Conservation (phyloP, 2,113 vertebrate species). For the Isichthys henryi region DNA sequence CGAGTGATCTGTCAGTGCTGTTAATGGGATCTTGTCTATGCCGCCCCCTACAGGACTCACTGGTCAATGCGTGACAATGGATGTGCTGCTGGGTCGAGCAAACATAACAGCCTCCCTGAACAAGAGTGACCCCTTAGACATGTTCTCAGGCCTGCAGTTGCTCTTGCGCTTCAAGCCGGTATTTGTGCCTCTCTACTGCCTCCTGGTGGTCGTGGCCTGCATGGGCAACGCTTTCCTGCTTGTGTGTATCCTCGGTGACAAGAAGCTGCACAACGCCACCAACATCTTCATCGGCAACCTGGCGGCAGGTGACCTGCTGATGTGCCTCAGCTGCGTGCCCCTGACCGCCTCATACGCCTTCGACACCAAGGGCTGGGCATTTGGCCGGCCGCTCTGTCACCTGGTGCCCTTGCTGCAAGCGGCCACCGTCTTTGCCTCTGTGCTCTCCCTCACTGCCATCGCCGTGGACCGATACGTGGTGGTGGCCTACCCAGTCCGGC, state of each 20-base stretch:
- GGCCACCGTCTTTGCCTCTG: slow-evolving; percentile 62
- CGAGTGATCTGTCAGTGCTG: slow-evolving; percentile 28
- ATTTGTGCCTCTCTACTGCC: slow-evolving; percentile 63
- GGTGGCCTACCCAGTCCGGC: slow-evolving; percentile 59
- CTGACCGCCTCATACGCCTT: slow-evolving; percentile 67
- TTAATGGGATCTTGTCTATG: not conserved
- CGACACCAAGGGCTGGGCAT: slow-evolving; percentile 60
- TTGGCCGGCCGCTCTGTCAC: slow-evolving; percentile 62
- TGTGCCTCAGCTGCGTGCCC: slow-evolving; percentile 67
- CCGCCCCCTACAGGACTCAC: not conserved
- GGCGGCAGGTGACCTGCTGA: slow-evolving; percentile 63
- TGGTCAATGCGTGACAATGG: slow-evolving; percentile 39
- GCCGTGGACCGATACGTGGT: slow-evolving; percentile 67
- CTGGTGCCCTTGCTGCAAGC: slow-evolving; percentile 60
- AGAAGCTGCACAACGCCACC: slow-evolving; percentile 68
- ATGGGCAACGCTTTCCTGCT: slow-evolving; percentile 62
- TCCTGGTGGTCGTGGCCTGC: slow-evolving; percentile 59
- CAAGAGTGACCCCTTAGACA: slow-evolving; percentile 50
- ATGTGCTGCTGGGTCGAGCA: slow-evolving; percentile 34
- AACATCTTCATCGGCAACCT: slow-evolving; percentile 70
- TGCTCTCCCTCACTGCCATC: slow-evolving; percentile 66
- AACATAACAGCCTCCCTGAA: slow-evolving; percentile 38
- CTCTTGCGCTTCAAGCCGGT: slow-evolving; percentile 59
- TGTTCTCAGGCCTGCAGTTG: slow-evolving; percentile 59
- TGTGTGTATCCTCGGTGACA: slow-evolving; percentile 58